A percentile compares a stretch with the other conserved stretches of the same genome.
Conservation (phyloP, 2,888 invertebrate species). For the Himalopsyche japonica region DNA sequence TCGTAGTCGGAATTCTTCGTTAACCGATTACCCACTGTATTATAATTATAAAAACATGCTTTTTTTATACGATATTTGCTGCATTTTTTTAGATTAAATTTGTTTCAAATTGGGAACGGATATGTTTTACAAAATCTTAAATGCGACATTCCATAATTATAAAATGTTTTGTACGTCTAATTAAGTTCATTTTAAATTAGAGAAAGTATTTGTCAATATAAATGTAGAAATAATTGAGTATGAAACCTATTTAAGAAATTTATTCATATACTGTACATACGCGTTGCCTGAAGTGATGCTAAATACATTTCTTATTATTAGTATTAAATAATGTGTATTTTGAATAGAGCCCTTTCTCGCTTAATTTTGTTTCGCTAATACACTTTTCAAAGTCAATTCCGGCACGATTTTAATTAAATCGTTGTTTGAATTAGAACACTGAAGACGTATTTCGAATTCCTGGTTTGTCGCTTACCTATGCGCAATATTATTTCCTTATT, state of each 20-base stretch:
- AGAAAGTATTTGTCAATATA: no score
- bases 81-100: no score
- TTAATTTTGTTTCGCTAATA: conserved; percentile 26
- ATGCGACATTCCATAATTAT: no score
- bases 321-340: not conserved
- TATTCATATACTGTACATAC: not conserved
- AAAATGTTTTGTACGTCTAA: no score
- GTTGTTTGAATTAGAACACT: conserved; percentile 34
- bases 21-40: no score
- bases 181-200: no score
- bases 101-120: no score
- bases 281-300: not conserved
- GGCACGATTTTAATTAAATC: conserved; percentile 37
- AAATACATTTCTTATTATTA: not conserved
- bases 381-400: conserved; percentile 2
- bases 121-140: no score
- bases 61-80: no score
- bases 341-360: not conserved
- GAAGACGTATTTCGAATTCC: conserved; percentile 33
- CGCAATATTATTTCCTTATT: not conserved
- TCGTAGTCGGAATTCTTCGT: no score
- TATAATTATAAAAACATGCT: no score
- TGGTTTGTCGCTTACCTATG: not conserved
- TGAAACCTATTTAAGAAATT: not conserved
- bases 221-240: no score